A percentile compares a stretch with the other conserved stretches of the same genome.
Evolutionary conservation across 2,113 vertebrate species (phyloP).

Genomic region (Phodopus roborovskii): DNA sequence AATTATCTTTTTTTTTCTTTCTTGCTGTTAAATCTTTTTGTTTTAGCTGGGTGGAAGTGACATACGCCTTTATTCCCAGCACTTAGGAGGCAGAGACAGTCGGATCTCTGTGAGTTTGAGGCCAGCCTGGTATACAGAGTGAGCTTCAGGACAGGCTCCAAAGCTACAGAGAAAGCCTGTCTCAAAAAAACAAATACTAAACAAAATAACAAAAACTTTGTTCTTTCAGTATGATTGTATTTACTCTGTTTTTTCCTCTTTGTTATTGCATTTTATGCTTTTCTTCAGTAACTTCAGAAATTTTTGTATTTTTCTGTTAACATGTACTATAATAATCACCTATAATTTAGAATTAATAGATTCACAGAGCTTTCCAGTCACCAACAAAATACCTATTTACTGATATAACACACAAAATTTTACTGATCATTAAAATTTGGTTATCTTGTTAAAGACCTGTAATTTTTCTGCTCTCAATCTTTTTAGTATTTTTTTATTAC

Average conservation of each 20-base stretch:
- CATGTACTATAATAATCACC: not conserved
- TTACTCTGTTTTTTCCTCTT: not conserved
- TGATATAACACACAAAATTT: not conserved
- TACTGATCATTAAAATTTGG: slow-evolving; percentile 18
- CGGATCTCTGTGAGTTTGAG: too few species aligned
- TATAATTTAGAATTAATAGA: not conserved
- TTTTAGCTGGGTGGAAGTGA: not conserved
- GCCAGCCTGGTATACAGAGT: too few species aligned
- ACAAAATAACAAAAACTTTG: too few species aligned
- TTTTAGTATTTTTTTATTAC: not conserved
- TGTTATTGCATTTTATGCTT: slow-evolving; percentile 22
- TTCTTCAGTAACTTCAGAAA: not conserved
- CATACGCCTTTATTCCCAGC: too few species aligned
- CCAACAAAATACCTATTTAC: not conserved
- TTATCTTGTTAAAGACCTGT: not conserved
- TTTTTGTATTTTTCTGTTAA: not conserved
- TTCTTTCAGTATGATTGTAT: not conserved
- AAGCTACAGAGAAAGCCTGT: too few species aligned
- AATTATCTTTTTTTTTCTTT: not conserved
- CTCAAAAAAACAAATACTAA: too few species aligned
- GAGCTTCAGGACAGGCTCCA: too few species aligned
- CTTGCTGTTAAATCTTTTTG: not conserved
- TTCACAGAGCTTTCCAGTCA: not conserved
- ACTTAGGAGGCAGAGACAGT: too few species aligned
- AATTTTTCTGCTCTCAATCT: not conserved